These are phyloP conservation scores for Xenentodon cancila DNA, from an alignment of 2,797 vertebrate genomes.

Conservation along the genomic window DNA sequence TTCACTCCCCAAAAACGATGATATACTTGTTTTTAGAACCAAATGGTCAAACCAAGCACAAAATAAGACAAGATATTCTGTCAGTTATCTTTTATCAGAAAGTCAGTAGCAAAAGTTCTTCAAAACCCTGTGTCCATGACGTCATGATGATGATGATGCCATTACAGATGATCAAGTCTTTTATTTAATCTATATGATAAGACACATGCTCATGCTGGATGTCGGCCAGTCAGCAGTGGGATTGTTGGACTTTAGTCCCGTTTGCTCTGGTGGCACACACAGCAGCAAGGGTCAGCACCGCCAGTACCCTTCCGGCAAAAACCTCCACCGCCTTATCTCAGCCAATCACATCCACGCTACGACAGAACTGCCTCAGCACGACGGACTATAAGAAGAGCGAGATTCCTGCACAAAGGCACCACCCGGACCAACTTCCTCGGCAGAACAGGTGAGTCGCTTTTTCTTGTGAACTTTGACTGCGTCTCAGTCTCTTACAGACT, in stretches of 20 bases:
- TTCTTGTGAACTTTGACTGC: neutral
- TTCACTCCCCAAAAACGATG: no score
- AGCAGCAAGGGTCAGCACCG: conserved; percentile 59
- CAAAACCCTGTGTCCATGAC: neutral
- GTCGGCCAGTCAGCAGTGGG: conserved; percentile 45
- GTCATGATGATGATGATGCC: neutral
- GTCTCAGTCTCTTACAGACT: no score
- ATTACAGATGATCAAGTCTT: conserved; percentile 23
- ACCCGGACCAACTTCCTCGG: conserved; percentile 54
- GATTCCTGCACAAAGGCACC: conserved; percentile 32
- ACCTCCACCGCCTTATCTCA: conserved; percentile 40
- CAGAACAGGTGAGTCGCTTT: conserved; percentile 60
- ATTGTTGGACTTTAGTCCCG: conserved; percentile 66
- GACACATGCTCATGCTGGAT: conserved; percentile 15
- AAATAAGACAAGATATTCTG: neutral
- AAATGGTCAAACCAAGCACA: neutral
- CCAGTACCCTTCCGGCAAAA: neutral
- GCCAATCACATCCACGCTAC: conserved; percentile 48
- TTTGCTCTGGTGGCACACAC: conserved; percentile 52
- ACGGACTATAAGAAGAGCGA: conserved; percentile 59
- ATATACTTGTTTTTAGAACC: no score
- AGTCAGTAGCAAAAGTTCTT: conserved; percentile 11
- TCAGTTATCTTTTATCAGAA: conserved; percentile 8
- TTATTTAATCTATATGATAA: conserved; percentile 67
- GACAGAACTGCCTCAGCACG: neutral